Evolutionary conservation across 2,113 vertebrate genomes (phyloP), one percentile per base, ranked within the genome.

Genomic region (Heteronetta atricapilla): DNA sequence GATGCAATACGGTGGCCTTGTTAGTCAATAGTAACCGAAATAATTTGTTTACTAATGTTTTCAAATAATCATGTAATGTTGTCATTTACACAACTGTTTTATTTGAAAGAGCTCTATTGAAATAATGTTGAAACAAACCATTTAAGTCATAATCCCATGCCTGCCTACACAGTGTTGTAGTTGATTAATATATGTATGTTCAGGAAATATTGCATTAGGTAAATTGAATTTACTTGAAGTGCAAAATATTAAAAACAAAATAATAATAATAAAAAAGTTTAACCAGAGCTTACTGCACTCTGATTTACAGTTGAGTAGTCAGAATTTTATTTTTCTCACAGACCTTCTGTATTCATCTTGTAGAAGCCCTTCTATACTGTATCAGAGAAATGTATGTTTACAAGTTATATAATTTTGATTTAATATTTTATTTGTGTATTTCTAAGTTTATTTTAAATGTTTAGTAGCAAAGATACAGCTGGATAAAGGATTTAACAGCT

Each of bases 21-120:
- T 97, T 95, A 75, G 67, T 90, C 64, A 96, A 75, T 79, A 62
- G 34, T 60, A 89, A 88, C 89, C 94, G 96, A 95, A 94, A 88
- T 16, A 83, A 46, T 85, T 70, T 91, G 67, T 86, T 75, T 89
- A 62, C 15, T 5, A 69, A 79, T 46, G 72, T 62, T 93, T 96
- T 95, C 48, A 94, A 50, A 53, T 83, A 78, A 52, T 72, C 23
- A 8, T 3, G 8, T 66, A 62, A 81, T 68, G 25, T 52, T 68
- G 25, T 52, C 6, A 38, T 78, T 80, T 82, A 60, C 20, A 66
- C 15, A 76, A 90, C 8, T 28, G 4, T 62, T 68, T 85, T 88
- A 13, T 66, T 83, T 89, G 26, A 52, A 83, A 94, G 64, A 79
- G 8, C 6, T 8, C 6, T 74, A 21, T 52, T 72, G 38, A 81